These are phyloP conservation scores for Anodontia alba DNA, from an alignment of 2,888 invertebrate species.

Conservation along the genomic window DNA sequence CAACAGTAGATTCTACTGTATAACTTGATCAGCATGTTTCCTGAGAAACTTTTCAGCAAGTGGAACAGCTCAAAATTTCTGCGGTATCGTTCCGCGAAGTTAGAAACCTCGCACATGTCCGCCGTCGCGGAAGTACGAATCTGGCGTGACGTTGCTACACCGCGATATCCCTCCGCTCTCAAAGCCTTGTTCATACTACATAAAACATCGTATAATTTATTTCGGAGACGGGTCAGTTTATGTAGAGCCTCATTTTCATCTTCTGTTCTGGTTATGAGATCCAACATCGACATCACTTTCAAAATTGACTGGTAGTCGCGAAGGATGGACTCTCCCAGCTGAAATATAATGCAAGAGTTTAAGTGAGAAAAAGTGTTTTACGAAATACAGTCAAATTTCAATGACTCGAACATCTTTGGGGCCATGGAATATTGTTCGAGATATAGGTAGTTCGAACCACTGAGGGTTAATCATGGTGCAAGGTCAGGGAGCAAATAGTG, in stretches of 20 bases:
- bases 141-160: background rate
- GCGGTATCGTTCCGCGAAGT: background rate
- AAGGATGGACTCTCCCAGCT: background rate
- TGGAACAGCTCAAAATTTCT: background rate
- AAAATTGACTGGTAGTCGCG: background rate
- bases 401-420: no score
- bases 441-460: no score
- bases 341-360: no score
- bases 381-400: no score
- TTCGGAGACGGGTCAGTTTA: background rate
- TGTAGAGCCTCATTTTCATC: background rate
- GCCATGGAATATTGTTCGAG: no score
- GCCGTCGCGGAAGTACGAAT: background rate
- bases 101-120: background rate
- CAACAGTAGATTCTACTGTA: background rate
- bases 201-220: background rate
- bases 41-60: background rate
- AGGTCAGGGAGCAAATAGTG: no score
- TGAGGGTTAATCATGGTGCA: no score
- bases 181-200: slow-evolving; percentile 8
- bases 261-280: background rate
- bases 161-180: background rate
- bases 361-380: no score
- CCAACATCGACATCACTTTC: background rate
- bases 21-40: background rate